Conservation (phyloP, 1,140 invertebrate species). For the Drosophila pachea region DNA sequence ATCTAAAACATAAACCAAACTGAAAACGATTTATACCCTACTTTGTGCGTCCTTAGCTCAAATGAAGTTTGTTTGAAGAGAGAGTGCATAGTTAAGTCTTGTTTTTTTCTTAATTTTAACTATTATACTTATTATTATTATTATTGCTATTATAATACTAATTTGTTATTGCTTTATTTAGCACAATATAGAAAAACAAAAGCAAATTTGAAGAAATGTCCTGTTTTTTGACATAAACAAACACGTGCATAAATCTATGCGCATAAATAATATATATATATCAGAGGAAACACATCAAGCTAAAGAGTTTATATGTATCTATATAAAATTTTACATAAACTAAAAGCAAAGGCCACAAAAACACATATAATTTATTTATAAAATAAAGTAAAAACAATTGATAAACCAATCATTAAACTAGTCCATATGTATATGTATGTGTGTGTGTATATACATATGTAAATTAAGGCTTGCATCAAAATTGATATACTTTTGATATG, state of each 20-base stretch:
- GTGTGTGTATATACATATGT: conserved; percentile 46
- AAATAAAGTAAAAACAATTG: conserved; percentile 47
- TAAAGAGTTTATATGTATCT: conserved; percentile 46
- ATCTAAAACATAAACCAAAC: conserved; percentile 34
- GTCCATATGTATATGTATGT: conserved; percentile 54
- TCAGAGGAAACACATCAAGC: conserved; percentile 65
- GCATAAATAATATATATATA: conserved; percentile 18
- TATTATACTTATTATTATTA: conserved; percentile 31
- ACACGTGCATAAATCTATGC: conserved; percentile 2
- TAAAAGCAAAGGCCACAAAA: conserved; percentile 27
- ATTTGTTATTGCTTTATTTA: conserved; percentile 72
- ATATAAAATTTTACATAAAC: conserved; percentile 21
- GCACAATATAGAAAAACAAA: conserved; percentile 46
- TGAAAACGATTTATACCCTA: conserved; percentile 20
- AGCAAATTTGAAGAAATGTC: conserved; percentile 12
- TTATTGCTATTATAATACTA: conserved; percentile 39
- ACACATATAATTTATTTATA: conserved; percentile 62
- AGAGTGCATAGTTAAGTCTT: conserved; percentile 66
- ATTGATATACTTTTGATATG: conserved; percentile 10
- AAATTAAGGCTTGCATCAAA: conserved; percentile 14
- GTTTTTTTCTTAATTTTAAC: conserved; percentile 57
- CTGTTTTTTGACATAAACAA: conserved; percentile 11
- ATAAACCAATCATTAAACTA: conserved; percentile 50
- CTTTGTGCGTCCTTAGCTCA: conserved; percentile 57
- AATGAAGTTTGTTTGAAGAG: conserved; percentile 46